A percentile compares a stretch with the other conserved stretches of the same genome.
Conservation (phyloP, 2,797 vertebrate species). For the Cygnus olor region DNA sequence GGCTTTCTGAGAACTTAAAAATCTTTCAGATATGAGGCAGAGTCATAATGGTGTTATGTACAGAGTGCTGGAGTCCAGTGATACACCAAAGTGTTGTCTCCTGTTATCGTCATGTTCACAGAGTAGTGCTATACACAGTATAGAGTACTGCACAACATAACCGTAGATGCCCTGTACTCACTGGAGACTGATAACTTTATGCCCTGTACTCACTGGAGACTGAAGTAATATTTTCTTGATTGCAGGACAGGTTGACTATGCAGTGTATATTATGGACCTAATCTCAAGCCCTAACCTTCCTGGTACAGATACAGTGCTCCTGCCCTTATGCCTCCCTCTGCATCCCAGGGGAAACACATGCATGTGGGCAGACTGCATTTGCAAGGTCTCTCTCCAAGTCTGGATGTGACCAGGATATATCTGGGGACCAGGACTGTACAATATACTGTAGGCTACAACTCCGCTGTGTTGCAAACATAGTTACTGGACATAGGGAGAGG, state of each 20-base stretch:
- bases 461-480: not conserved
- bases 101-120: not conserved
- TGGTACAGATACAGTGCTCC: not conserved
- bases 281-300: not conserved
- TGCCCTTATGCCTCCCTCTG: not conserved
- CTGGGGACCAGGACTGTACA: not conserved
- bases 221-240: not conserved
- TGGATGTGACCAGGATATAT: not conserved
- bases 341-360: not conserved
- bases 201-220: not conserved
- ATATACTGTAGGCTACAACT: not conserved
- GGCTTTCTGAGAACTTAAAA: not conserved
- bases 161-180: accelerated
- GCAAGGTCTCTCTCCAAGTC: not conserved
- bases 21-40: not conserved
- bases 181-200: not conserved
- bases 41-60: not conserved
- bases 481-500: not conserved
- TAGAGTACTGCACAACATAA: not conserved
- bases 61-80: not conserved
- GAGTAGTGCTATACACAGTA: not conserved
- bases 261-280: not conserved
- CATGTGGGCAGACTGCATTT: not conserved
- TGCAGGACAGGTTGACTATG: not conserved
- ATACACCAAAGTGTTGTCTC: not conserved